These are phyloP conservation scores for Baryphthengus martii DNA, from an alignment of 2,113 vertebrate genomes.

Conservation along the genomic window DNA sequence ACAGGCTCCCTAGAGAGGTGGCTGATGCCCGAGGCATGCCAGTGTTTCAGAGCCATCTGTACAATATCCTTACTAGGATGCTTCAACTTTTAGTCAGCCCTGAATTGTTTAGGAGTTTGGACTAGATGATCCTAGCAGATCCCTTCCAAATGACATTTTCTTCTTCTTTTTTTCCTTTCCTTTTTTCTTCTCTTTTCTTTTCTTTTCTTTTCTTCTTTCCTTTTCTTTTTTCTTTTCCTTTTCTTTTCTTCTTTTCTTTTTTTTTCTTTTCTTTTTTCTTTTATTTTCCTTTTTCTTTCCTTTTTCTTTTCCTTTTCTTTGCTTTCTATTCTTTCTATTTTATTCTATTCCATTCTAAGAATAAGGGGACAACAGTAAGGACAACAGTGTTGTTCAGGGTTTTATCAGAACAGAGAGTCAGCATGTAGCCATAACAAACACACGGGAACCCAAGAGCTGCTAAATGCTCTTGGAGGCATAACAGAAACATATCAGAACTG, in stretches of 20 bases:
- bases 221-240: no score
- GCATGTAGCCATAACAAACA: background rate
- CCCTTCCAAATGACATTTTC: background rate
- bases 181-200: no score
- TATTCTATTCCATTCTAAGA: no score
- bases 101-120: no score
- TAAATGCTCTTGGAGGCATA: background rate
- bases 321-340: no score
- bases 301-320: no score
- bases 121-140: background rate
- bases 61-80: background rate
- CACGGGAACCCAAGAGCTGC: background rate
- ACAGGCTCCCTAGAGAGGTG: no score
- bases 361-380: background rate
- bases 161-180: no score
- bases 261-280: no score
- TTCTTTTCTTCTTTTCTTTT: no score
- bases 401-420: background rate
- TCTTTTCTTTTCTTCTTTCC: background rate
- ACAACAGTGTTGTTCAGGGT: background rate
- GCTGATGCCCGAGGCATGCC: no score
- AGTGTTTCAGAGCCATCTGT: background rate
- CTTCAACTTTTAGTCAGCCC: background rate
- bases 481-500: background rate
- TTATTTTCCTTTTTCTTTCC: no score